phyloP scores from a whole-genome alignment of 2,888 invertebrate species.

The Eurytoma adleriae region DNA sequence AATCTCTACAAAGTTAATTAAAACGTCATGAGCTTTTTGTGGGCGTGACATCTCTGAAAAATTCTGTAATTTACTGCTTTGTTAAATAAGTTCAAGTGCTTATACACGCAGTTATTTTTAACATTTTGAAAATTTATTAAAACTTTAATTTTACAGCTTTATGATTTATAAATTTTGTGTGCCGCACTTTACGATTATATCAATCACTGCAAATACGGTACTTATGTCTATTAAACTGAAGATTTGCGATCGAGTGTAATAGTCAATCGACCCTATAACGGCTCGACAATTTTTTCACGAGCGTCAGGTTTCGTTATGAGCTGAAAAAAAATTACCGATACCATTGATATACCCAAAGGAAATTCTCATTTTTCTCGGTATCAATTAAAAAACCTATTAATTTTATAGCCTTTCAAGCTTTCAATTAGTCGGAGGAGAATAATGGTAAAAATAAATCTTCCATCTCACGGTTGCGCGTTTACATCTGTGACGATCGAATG shows the following conservation, averaged over 20 bases:
- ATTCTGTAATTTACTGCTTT: too few relatives aligned
- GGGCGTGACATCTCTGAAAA: background rate
- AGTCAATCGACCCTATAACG: too few relatives aligned
- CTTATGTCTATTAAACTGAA: too few relatives aligned
- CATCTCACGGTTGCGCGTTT: background rate
- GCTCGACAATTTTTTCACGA: too few relatives aligned
- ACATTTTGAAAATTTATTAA: too few relatives aligned
- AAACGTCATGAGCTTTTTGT: conserved; percentile 15
- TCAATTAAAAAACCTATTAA: background rate
- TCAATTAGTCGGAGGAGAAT: conserved; percentile 1
- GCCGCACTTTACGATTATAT: too few relatives aligned
- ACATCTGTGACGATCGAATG: background rate
- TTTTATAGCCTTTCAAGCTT: conserved; percentile 6
- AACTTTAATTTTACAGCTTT: too few relatives aligned
- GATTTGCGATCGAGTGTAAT: too few relatives aligned
- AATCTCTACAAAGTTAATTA: conserved; percentile 13
- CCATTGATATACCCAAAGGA: background rate
- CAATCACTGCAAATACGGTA: too few relatives aligned
- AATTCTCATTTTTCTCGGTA: background rate
- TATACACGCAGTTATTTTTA: too few relatives aligned
- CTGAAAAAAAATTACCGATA: background rate
- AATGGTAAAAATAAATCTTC: background rate
- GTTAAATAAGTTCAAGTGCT: too few relatives aligned
- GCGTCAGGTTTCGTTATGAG: background rate
- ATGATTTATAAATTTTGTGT: too few relatives aligned